Base-by-base conservation (phyloP, 2,113 vertebrate species). In the Misgurnus mizolepis region DNA sequence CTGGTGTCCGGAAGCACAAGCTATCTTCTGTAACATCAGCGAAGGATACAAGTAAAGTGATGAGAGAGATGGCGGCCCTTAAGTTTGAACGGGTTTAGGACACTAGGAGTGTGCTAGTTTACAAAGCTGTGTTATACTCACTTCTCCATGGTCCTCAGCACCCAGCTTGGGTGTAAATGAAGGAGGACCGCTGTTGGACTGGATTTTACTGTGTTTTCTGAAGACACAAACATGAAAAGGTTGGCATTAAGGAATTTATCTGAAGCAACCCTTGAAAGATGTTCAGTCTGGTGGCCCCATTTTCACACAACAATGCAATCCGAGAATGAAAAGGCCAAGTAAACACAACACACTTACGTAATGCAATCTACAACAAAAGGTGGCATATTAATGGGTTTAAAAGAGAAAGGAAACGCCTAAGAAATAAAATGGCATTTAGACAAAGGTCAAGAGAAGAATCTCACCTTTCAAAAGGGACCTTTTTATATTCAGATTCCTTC, bases 381-480 rank as follows among this genome's bases (percentile, higher is more conserved):
- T 34, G 27, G 27, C 27, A 34, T 34, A 34, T 34, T 2, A 34
- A 34, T 34, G 27, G 27, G 27, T 3, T 34, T 34, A 34, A 34
- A 34, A 34, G 27, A 3, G 27, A 34, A 53, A 53, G 22, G 22
- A 22, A 22, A 22, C 22, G 22, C 22, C 22, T 22, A 22, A 47
- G 49, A 53, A 12, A 53, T 10, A 12, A 12, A 53, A 53, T 53
- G 43, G 4, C 10, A 53, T 53, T 64, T 76, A 65, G 14, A 64
- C 45, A 65, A 77, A 66, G 74, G 17, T 41, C 17, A 66, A 53
- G 27, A 22, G 78, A 45, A 22, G 41, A 79, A 15, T 64, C 87
- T 95, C 88, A 99, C 98, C 98, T 98, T 88, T 99, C 94, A 90
- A 99, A 99, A 5, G 96, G 97, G 66, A 97, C 95, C 92, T 97